phyloP scores from a whole-genome alignment of 1,140 invertebrate genomes.

The Atopsyche davidsoni region DNA sequence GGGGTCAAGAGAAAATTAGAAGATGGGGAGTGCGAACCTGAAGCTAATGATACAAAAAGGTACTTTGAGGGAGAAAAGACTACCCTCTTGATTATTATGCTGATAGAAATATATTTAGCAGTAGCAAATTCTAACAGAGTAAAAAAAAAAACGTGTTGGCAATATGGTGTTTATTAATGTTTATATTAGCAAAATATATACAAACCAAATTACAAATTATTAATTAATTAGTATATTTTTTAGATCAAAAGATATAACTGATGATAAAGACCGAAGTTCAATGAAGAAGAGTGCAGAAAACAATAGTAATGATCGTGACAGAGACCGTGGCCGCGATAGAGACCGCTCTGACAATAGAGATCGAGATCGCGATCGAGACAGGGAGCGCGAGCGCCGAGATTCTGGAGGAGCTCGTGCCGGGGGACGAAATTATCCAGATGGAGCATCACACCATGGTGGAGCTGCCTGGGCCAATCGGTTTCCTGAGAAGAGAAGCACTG shows the following conservation, averaged over 20 bases:
- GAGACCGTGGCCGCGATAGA: constrained; percentile 37
- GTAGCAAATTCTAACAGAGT: too few species aligned
- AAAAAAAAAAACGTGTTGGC: too few species aligned
- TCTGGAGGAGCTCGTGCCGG: constrained; percentile 27
- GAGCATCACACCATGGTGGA: constrained; percentile 1
- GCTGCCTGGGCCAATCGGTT: constrained; percentile 8
- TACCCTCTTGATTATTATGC: too few species aligned
- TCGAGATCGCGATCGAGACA: constrained; percentile 40
- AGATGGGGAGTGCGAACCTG: constrained; percentile 48
- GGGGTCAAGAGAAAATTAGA: constrained; percentile 44
- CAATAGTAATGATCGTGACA: constrained; percentile 31
- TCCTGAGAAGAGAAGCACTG: constrained; percentile 19
- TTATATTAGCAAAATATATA: too few species aligned
- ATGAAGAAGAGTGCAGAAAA: constrained; percentile 41
- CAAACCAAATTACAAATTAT: too few species aligned
- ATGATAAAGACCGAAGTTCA: constrained; percentile 42
- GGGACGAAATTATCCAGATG: constrained; percentile 6
- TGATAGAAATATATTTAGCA: too few species aligned
- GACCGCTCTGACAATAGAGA: constrained; percentile 35
- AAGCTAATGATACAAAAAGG: constrained; percentile 42
- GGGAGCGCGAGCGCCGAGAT: constrained; percentile 36
- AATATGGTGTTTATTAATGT: too few species aligned
- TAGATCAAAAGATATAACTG: constrained; percentile 45
- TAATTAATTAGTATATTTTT: too few species aligned
- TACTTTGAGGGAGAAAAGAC: too few species aligned